Evolutionary conservation across 2,113 vertebrate genomes (phyloP), one percentile per base, ranked within the genome.

Genomic region (Microtus montanus): DNA sequence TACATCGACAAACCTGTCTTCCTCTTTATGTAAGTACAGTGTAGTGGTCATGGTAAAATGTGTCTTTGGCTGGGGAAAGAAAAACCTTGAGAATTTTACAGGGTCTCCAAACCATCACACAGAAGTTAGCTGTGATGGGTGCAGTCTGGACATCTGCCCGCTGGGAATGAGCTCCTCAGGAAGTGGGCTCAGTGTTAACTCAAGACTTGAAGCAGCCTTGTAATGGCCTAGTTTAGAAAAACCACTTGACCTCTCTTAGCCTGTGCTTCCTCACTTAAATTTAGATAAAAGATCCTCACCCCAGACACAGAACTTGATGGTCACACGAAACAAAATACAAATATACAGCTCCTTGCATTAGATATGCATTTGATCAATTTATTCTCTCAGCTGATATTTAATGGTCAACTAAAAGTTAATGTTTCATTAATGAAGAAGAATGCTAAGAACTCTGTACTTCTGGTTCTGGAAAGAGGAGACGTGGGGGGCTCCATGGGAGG

Each of bases 1-100:
- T 94, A 41, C 35, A 64, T 95, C 87, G 47, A 10, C 1, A 41
- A 90, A 49, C 89, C 38, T 11, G 94, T 90, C 54, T 87, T 95
- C n/a, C 89, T 84, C 77, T 66, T 87, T 87, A 89, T 85, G 22
- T 96, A 91, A 96, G 44, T 49, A 92, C 47, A 91, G 15, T 52
- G 54, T 92, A 77, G 63, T 96, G 49, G 74, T 47, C 54, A 22
- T 89, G 87, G 95, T 93, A 93, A 63, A 74, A 92, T 87, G 90
- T 95, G 38, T 70, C 89, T 92, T 94, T 94, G 92, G 91, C 26
- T 30, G 52, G 64, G 24, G 61, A 63, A 82, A 75, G 71, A 47
- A 12, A 95, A 86, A 20, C 41, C 66, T 93, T 90, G 77, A 89
- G 35, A 28, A 33, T 92, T 88, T 96, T 70, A 47, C 7, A 79